Evolutionary conservation across 2,888 invertebrate genomes (phyloP).

Genomic region (Lysandra coridon): DNA sequence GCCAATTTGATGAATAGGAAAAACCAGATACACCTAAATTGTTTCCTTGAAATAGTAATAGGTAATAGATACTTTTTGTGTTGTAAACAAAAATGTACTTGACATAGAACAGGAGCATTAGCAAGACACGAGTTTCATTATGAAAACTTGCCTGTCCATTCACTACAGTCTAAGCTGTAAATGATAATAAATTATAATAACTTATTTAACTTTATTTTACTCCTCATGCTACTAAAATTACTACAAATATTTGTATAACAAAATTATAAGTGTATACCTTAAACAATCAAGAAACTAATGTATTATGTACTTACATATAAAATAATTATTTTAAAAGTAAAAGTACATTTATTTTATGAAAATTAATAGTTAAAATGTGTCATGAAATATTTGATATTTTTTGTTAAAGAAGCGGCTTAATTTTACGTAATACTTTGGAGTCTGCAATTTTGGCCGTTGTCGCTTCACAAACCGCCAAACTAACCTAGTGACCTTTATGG

Average conservation of each 20-base stretch:
- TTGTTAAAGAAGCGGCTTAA: background rate
- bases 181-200: background rate
- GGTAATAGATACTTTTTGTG: background rate
- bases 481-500: slow-evolving; percentile 34
- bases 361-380: background rate
- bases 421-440: background rate
- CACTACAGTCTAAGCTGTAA: background rate
- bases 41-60: background rate
- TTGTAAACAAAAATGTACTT: slow-evolving; percentile 2
- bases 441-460: slow-evolving; percentile 3
- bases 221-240: too few species aligned
- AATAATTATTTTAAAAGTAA: too few species aligned
- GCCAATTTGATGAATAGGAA: slow-evolving; percentile 20
- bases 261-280: too few species aligned
- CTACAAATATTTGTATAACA: too few species aligned
- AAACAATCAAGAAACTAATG: too few species aligned
- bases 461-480: slow-evolving; percentile 13
- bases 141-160: background rate
- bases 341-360: too few species aligned
- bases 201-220: too few species aligned
- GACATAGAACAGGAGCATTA: slow-evolving; percentile 1
- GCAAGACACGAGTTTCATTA: background rate
- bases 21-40: slow-evolving; percentile 22
- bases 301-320: too few species aligned
- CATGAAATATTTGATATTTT: background rate